Conservation (phyloP, 1,140 invertebrate species). For the Cyphomyrmex costatus region DNA sequence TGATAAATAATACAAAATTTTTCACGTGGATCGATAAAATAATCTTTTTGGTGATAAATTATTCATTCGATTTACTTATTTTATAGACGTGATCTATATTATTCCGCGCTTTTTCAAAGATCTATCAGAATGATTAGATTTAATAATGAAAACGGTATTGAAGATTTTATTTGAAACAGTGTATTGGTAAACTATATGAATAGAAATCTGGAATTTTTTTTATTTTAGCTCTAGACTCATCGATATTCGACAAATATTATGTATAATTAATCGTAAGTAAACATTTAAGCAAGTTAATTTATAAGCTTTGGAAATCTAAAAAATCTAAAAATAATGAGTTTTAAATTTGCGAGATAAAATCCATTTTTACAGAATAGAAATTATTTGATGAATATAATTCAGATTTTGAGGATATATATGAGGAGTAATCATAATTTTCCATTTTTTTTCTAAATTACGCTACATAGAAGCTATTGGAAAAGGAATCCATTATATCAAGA, state of each 20-base stretch:
- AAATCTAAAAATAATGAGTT: slow-evolving; percentile 13
- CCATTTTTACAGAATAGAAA: slow-evolving; percentile 26
- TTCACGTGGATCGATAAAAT: background rate
- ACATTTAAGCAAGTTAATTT: background rate
- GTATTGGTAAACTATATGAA: background rate
- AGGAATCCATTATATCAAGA: background rate
- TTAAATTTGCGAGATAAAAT: background rate
- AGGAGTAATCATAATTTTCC: background rate
- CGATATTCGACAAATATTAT: slow-evolving; percentile 8
- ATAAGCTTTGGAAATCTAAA: background rate
- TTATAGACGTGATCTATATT: slow-evolving; percentile 10
- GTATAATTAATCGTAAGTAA: slow-evolving; percentile 30
- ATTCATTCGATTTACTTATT: slow-evolving; percentile 6
- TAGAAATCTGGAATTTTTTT: slow-evolving; percentile 37
- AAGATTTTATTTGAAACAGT: slow-evolving; percentile 19
- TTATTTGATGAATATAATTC: slow-evolving; percentile 16
- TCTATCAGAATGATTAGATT: background rate
- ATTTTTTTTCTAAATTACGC: background rate
- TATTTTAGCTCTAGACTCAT: slow-evolving; percentile 27
- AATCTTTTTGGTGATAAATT: background rate
- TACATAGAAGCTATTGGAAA: background rate
- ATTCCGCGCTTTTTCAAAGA: background rate
- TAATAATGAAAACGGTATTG: slow-evolving; percentile 13
- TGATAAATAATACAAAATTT: background rate
- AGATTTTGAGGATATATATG: background rate